These are phyloP conservation scores for Eupelmus urozonus DNA, from an alignment of 2,888 invertebrate genomes.

Conservation along the genomic window DNA sequence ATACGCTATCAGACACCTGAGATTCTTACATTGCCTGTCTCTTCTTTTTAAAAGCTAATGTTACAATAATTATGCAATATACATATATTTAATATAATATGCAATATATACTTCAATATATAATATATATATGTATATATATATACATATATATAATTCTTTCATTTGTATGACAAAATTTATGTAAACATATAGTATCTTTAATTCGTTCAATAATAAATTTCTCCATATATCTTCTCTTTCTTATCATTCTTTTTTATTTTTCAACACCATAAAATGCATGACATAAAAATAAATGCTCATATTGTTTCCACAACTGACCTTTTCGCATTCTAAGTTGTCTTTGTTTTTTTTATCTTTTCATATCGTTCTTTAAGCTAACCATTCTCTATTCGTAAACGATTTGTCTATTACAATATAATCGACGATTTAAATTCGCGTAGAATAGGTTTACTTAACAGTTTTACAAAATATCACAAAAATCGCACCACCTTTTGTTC, in stretches of 20 bases:
- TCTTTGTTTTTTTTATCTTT: slow-evolving; percentile 3
- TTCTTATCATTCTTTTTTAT: slow-evolving; percentile 37
- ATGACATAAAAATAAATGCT: slow-evolving; percentile 78
- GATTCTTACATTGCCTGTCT: slow-evolving; percentile 69
- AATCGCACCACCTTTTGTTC: slow-evolving; percentile 76
- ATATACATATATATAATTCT: slow-evolving; percentile 57
- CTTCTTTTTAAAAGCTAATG: slow-evolving; percentile 53
- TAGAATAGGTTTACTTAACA: slow-evolving; percentile 59
- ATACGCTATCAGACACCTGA: slow-evolving; percentile 68
- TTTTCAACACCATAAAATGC: slow-evolving; percentile 73
- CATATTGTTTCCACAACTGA: slow-evolving; percentile 65
- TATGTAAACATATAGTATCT: slow-evolving; percentile 63
- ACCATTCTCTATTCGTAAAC: slow-evolving; percentile 30
- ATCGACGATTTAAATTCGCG: slow-evolving; percentile 58
- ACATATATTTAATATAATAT: slow-evolving; percentile 63
- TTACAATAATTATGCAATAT: slow-evolving; percentile 63
- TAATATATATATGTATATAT: slow-evolving; percentile 60
- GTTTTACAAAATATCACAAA: slow-evolving; percentile 77
- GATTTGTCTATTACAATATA: slow-evolving; percentile 58
- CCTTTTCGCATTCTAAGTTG: slow-evolving; percentile 28
- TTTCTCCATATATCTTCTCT: slow-evolving; percentile 60
- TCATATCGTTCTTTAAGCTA: slow-evolving; percentile 43
- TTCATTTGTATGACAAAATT: slow-evolving; percentile 64
- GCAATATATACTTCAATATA: slow-evolving; percentile 62
- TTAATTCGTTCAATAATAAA: slow-evolving; percentile 67